A percentile compares a stretch with the other conserved stretches of the same genome.
phyloP scores from a whole-genome alignment of 2,797 vertebrate species.

The Lepus oiostolus region DNA sequence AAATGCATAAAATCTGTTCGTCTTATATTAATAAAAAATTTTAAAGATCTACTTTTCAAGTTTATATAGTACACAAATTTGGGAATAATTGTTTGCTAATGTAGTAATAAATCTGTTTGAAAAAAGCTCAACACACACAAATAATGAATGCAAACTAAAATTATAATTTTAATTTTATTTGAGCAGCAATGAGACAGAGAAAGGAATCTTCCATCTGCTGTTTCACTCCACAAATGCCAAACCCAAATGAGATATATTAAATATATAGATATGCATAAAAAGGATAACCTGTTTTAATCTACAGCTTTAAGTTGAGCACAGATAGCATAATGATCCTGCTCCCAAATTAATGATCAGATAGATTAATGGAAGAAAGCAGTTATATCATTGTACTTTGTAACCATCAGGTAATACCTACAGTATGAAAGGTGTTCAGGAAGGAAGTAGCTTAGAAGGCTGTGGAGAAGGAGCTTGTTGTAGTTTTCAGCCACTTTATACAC shows the following conservation, averaged over 20 bases:
- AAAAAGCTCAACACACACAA: not conserved
- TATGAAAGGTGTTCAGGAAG: not conserved
- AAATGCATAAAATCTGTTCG: too few species aligned
- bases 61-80: conserved; percentile 6
- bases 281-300: not conserved
- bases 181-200: too few species aligned
- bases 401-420: not conserved
- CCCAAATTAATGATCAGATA: not conserved
- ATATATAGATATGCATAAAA: not conserved
- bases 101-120: not conserved
- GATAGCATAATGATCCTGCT: not conserved
- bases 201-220: too few species aligned
- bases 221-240: too few species aligned
- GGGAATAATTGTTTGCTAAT: not conserved
- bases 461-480: not conserved
- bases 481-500: not conserved
- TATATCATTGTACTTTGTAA: not conserved
- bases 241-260: conserved; percentile 4
- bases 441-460: not conserved
- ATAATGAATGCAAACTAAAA: not conserved
- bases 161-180: too few species aligned
- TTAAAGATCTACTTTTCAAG: not conserved
- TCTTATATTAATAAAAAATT: too few species aligned
- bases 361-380: not conserved
- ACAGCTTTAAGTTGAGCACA: not conserved